Percentiles rank a stretch among this genome's conserved stretches.
phyloP scores from a whole-genome alignment of 2,888 invertebrate genomes.

The Sphecodes monilicornis region DNA sequence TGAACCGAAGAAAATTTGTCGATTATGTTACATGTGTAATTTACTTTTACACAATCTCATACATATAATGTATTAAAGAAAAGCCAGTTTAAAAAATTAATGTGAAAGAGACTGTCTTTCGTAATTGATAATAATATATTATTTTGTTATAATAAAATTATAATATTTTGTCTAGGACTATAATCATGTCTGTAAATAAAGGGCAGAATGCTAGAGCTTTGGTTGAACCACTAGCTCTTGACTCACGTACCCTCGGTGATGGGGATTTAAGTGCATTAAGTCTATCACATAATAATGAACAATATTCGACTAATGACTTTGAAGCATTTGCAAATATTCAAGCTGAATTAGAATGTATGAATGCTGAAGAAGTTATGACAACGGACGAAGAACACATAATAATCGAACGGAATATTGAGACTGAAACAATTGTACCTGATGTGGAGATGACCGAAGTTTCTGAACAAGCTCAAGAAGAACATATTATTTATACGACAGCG shows the following conservation, averaged over 20 bases:
- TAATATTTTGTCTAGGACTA: slow-evolving; percentile 48
- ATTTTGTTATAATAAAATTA: slow-evolving; percentile 12
- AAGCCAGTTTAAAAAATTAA: not conserved
- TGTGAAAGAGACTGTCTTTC: not conserved
- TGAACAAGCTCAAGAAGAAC: slow-evolving; percentile 77
- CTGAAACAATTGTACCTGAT: slow-evolving; percentile 78
- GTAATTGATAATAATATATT: not conserved
- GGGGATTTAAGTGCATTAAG: slow-evolving; percentile 79
- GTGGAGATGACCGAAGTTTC: slow-evolving; percentile 81
- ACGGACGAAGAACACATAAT: slow-evolving; percentile 76
- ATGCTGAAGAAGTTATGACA: slow-evolving; percentile 82
- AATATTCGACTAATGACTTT: slow-evolving; percentile 81
- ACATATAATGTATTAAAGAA: not conserved
- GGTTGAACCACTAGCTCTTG: slow-evolving; percentile 78
- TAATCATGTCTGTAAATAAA: slow-evolving; percentile 80
- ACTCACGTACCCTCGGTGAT: slow-evolving; percentile 78
- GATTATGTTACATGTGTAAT: not conserved
- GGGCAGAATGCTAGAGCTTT: slow-evolving; percentile 77
- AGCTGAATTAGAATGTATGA: slow-evolving; percentile 83
- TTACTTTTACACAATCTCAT: not conserved
- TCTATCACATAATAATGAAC: slow-evolving; percentile 76
- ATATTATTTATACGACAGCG: slow-evolving; percentile 79
- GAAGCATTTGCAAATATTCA: slow-evolving; percentile 84
- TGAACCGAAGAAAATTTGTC: not conserved
- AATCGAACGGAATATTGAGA: slow-evolving; percentile 70